Evolutionary conservation across 2,797 vertebrate species (phyloP), one percentile per base, ranked within the genome.

Genomic region (Gymnoscopelus braueri): DNA sequence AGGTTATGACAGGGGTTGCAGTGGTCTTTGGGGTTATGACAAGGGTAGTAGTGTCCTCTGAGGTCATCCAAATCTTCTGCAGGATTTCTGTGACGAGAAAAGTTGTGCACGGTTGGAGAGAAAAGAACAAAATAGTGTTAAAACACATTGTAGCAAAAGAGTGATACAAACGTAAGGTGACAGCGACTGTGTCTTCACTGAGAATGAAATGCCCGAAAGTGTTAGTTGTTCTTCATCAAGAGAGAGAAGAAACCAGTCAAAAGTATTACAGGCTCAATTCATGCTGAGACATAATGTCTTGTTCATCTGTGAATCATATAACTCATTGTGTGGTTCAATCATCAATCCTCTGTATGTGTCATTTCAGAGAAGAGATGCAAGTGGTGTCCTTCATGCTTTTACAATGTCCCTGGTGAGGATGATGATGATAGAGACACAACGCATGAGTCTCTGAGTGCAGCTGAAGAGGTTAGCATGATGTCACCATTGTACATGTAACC

Each of bases 11-110:
- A 19, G 19, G 19, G 19, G n/a, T n/a, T n/a, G n/a, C n/a, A n/a
- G n/a, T n/a, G n/a, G n/a, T n/a, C n/a, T n/a, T n/a, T n/a, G n/a
- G n/a, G n/a, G n/a, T n/a, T n/a, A n/a, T n/a, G n/a, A n/a, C n/a
- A n/a, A n/a, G n/a, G n/a, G 19, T 70, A 65, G 75, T 68, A 11
- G 63, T 54, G 24, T 74, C 67, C 68, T 60, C 70, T 49, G 61
- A 12, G 65, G 78, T 90, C 84, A 89, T 86, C 88, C 87, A 90
- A 88, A 85, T 85, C 77, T n/a, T n/a, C n/a, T n/a, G n/a, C n/a
- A n/a, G n/a, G n/a, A n/a, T n/a, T n/a, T n/a, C n/a, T n/a, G n/a
- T n/a, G n/a, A n/a, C n/a, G n/a, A n/a, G n/a, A n/a, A n/a, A n/a
- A n/a, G n/a, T n/a, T n/a, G n/a, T 5, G 32, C 4, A 32, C 4